Conservation (phyloP, 1,140 invertebrate species). For the Eurytemora carolleeae region DNA sequence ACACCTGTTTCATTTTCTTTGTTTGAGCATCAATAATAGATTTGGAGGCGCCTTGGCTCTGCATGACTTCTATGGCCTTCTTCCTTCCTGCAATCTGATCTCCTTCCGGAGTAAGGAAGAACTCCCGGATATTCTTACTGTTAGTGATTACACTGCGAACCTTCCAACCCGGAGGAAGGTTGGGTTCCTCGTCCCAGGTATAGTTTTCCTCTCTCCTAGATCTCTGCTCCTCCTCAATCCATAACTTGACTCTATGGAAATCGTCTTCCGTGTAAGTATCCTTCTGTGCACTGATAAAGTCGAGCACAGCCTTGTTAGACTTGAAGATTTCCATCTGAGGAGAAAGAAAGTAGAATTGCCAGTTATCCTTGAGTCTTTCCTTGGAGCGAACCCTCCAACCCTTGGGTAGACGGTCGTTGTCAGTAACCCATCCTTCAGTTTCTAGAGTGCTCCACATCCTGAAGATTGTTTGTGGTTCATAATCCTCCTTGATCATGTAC, state of each 20-base stretch:
- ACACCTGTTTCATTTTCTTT: background rate
- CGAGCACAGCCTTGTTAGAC: background rate
- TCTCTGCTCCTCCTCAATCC: background rate
- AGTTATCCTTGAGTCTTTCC: background rate
- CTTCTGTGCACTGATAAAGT: background rate
- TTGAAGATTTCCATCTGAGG: background rate
- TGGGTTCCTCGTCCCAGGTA: background rate
- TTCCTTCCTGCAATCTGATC: background rate
- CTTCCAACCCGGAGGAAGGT: background rate
- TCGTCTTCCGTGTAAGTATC: background rate
- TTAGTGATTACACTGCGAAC: background rate
- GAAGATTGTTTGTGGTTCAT: background rate
- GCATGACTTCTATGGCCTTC: background rate
- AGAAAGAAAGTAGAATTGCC: background rate
- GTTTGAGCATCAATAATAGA: background rate
- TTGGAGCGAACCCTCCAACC: background rate
- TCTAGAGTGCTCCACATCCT: background rate
- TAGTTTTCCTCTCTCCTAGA: background rate
- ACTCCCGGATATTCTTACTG: background rate
- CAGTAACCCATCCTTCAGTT: background rate
- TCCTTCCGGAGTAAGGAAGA: background rate
- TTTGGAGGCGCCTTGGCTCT: background rate
- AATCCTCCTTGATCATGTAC: background rate
- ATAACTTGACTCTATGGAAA: background rate
- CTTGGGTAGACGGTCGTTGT: background rate